Base-by-base conservation (phyloP, 2,888 invertebrate species). In the Andricus curvator region DNA sequence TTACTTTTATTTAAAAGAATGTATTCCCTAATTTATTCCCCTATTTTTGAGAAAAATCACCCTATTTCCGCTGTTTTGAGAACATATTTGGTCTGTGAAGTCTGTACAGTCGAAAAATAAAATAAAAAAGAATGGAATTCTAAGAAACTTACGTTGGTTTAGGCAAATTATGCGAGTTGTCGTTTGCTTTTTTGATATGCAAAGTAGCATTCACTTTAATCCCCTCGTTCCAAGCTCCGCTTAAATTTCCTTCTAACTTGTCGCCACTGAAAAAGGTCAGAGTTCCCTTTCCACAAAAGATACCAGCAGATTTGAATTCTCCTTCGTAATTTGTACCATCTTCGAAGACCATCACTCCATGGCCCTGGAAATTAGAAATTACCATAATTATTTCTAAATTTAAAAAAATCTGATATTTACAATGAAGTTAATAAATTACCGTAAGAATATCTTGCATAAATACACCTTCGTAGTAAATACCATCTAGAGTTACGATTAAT, bases 301-400 rank as follows among this genome's bases (percentile, higher is more conserved):
- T 95, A 4, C 96, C 96, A 3, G 97, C 96, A 0, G 96, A 95
- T 83, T 96, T 95, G 87, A 98, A 96, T 90, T 98, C 97, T 0
- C 98, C 98, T 90, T 98, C 98, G 88, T 97, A 98, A 91, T 96
- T 96, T 4, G 97, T 97, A 44, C 96, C 97, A 89, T 98, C 97
- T 91, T 97, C 97, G 84, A 97, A 96, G 29, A 98, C 95, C 94
- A 98, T 97, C 13, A 98, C 94, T 4, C 98, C 98, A 87, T 95
- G 95, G n/a, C 98, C 98, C 97, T 97, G 86, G 6, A 88, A 82
- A 20, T 56, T 20, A 33, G 29, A 74, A 87, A 78, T 15, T 17
- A 20, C 6, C 9, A 70, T 44, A 29, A 29, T n/a, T 22, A 51
- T 51, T 33, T 64, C 9, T 41, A 11, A 68, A 6, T 15, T 44